phyloP scores from a whole-genome alignment of 2,797 vertebrate genomes.

The Phalanger gymnotis region DNA sequence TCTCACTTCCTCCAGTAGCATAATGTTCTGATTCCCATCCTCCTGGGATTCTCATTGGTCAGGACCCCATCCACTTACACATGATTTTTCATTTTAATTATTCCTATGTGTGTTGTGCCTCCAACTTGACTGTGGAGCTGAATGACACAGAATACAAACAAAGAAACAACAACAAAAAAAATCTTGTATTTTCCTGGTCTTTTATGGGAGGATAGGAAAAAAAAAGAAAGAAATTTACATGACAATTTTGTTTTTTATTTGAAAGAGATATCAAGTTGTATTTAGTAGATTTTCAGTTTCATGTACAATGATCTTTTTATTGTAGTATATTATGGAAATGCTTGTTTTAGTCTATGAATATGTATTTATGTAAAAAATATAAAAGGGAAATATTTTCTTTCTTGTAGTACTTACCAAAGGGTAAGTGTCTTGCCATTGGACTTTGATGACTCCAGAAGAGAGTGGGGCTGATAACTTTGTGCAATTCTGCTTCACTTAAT shows the following conservation, averaged over 20 bases:
- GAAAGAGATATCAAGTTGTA: background rate
- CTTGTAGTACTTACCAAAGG: background rate
- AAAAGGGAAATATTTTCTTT: background rate
- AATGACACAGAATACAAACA: background rate
- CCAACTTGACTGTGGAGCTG: background rate
- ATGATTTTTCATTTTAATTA: background rate
- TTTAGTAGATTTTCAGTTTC: background rate
- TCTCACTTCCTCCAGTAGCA: background rate
- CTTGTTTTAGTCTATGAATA: background rate
- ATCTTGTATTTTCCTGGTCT: background rate
- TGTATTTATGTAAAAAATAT: background rate
- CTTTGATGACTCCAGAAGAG: background rate
- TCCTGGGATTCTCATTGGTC: background rate
- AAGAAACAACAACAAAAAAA: too few relatives aligned
- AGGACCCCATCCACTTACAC: background rate
- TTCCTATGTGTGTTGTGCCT: background rate
- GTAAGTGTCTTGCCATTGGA: background rate
- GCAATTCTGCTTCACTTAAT: background rate
- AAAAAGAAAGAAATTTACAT: background rate
- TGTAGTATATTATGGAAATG: background rate
- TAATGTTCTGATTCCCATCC: too few relatives aligned
- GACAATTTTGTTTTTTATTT: background rate
- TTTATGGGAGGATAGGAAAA: background rate
- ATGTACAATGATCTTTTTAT: background rate
- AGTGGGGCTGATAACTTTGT: background rate